Conservation (phyloP, 30 jellyfish, hydroid and myxozoan genomes). For the Sanderia malayensis region DNA sequence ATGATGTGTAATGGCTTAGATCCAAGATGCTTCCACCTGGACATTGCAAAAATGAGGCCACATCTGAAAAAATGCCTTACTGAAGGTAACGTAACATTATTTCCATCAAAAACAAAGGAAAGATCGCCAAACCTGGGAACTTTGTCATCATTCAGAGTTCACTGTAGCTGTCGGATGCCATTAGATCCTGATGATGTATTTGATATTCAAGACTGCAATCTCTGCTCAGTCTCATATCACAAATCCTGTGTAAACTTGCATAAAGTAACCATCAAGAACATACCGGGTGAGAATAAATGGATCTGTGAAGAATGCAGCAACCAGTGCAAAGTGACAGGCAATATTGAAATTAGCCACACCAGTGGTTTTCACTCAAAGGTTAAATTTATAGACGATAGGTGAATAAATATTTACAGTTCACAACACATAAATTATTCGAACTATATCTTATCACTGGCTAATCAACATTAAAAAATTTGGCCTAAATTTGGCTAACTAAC, state of each 20-base stretch:
- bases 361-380: not conserved
- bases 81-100: not conserved
- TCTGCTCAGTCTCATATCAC: not conserved
- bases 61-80: not conserved
- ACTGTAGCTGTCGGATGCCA: constrained; percentile 1
- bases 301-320: not conserved
- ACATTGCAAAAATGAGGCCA: not conserved
- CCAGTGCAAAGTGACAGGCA: not conserved
- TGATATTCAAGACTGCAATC: not conserved
- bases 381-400: too few relatives aligned
- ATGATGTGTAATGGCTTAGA: not conserved
- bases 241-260: not conserved
- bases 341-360: not conserved
- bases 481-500: too few relatives aligned
- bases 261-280: not conserved
- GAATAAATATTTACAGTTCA: too few relatives aligned
- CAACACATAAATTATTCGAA: too few relatives aligned
- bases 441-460: too few relatives aligned
- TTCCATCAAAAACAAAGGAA: not conserved
- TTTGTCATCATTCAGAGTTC: not conserved
- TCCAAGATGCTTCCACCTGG: not conserved
- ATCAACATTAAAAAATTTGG: too few relatives aligned
- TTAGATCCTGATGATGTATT: not conserved
- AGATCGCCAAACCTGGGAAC: not conserved
- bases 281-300: not conserved